Evolutionary conservation across 2,797 vertebrate species (phyloP).

Genomic region (Sphenopsis melanotis): DNA sequence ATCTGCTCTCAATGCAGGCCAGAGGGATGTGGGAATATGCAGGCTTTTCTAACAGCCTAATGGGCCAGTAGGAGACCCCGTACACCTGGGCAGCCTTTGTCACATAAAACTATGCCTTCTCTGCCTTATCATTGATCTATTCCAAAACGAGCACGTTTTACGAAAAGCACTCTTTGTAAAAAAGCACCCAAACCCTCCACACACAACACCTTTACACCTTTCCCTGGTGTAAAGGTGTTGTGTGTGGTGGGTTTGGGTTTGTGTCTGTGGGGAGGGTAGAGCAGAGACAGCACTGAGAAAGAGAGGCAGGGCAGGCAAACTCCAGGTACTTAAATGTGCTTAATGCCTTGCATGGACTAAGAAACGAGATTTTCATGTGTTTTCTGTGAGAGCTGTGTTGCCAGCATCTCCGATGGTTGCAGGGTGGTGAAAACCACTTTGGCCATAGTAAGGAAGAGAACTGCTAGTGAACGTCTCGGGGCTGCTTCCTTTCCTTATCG

Average conservation of each 20-base stretch:
- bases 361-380: neutral
- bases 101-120: neutral
- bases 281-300: neutral
- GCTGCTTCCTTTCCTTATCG: neutral
- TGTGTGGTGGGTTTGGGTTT: neutral
- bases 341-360: neutral
- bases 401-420: neutral
- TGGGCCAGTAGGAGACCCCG: neutral
- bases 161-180: neutral
- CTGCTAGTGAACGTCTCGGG: accelerated
- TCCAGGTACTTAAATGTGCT: neutral
- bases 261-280: neutral
- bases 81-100: neutral
- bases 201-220: too few relatives aligned
- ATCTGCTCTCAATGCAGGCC: accelerated
- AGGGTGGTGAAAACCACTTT: neutral
- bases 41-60: neutral
- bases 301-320: neutral
- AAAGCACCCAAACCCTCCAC: too few relatives aligned
- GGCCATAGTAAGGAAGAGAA: neutral
- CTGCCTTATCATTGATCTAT: neutral
- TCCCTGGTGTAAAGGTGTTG: neutral
- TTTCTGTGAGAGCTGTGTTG: neutral
- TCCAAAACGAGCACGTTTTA: neutral
- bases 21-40: neutral